phyloP scores from a whole-genome alignment of 2,888 invertebrate genomes.

The Caenorhabditis macrosperma region DNA sequence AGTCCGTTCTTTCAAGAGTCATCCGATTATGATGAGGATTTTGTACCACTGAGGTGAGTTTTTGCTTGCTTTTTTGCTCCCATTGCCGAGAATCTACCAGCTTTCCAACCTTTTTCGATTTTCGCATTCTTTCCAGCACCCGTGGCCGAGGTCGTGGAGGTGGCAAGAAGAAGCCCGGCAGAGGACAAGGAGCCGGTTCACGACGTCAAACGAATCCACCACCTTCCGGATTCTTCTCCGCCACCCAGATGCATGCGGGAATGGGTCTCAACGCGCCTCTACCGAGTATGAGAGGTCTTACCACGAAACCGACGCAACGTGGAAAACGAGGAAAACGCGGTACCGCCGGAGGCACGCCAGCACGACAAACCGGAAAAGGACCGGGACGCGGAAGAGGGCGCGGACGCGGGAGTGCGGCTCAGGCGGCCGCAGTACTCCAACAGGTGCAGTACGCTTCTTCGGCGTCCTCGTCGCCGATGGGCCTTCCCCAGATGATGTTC shows the following conservation, averaged over 20 bases:
- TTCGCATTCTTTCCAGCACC: constrained; percentile 49
- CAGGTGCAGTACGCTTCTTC: constrained; percentile 19
- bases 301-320: constrained; percentile 30
- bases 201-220: constrained; percentile 30
- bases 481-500: background rate
- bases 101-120: background rate
- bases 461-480: background rate
- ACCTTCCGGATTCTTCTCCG: constrained; percentile 59
- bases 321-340: constrained; percentile 70
- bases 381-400: constrained; percentile 59
- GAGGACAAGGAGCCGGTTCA: constrained; percentile 45
- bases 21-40: constrained; percentile 70
- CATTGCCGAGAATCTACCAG: too few relatives aligned
- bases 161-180: constrained; percentile 68
- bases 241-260: constrained; percentile 42
- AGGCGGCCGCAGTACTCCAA: constrained; percentile 23
- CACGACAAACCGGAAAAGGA: constrained; percentile 52
- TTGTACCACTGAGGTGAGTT: constrained; percentile 60
- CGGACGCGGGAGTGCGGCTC: constrained; percentile 45
- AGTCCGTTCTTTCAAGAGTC: constrained; percentile 64
- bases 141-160: constrained; percentile 60
- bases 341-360: constrained; percentile 12
- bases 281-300: background rate
- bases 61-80: too few relatives aligned
- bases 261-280: constrained; percentile 16